phyloP scores from a whole-genome alignment of 2,888 invertebrate genomes.

The Podotricha telesiphe region DNA sequence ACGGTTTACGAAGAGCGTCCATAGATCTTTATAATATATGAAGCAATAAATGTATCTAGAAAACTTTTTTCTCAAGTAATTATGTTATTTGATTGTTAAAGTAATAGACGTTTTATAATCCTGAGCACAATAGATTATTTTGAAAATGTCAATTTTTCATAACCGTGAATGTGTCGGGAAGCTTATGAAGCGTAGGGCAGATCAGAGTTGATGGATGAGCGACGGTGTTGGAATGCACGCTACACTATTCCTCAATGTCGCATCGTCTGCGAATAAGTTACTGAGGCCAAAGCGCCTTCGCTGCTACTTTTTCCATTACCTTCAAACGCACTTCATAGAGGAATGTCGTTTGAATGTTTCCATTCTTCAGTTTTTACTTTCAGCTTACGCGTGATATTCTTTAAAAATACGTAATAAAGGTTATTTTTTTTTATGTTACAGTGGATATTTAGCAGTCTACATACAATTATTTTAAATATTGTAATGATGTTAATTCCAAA shows the following conservation, averaged over 20 bases:
- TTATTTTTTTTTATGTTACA: neutral
- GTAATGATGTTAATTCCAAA: too few species aligned
- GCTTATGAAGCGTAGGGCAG: conserved; percentile 58
- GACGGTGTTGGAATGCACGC: conserved; percentile 54
- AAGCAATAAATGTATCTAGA: too few species aligned
- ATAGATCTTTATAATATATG: too few species aligned
- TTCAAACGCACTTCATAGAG: conserved; percentile 7
- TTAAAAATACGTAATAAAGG: neutral
- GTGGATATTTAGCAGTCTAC: too few species aligned
- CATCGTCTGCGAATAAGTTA: conserved; percentile 64
- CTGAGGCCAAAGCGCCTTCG: conserved; percentile 53
- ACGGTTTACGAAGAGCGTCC: too few species aligned
- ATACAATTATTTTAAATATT: too few species aligned
- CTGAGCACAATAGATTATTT: conserved; percentile 37
- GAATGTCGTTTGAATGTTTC: conserved; percentile 19
- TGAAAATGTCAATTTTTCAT: conserved; percentile 57
- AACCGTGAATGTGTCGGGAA: conserved; percentile 46
- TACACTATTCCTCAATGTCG: conserved; percentile 71
- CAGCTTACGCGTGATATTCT: too few species aligned
- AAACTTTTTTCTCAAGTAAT: neutral
- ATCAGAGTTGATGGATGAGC: conserved; percentile 64
- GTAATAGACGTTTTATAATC: neutral
- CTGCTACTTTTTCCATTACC: conserved; percentile 33
- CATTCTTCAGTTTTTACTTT: neutral
- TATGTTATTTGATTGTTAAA: conserved; percentile 1